These are phyloP conservation scores for Grapholita molesta DNA, from an alignment of 1,140 invertebrate genomes.

Conservation along the genomic window DNA sequence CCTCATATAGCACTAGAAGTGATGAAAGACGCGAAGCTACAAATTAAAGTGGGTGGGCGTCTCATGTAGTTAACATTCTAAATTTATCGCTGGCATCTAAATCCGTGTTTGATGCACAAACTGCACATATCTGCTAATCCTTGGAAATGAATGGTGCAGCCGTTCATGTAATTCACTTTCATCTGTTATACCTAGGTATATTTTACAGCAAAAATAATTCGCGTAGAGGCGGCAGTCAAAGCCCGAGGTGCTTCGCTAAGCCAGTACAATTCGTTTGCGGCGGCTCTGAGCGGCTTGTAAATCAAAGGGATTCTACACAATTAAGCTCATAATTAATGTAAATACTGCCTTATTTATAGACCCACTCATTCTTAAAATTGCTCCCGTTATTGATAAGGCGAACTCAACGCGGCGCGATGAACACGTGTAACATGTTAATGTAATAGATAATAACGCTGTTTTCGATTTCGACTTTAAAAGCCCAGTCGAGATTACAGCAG, in stretches of 20 bases:
- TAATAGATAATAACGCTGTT: constrained; percentile 43
- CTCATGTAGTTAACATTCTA: constrained; percentile 20
- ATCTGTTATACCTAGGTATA: constrained; percentile 53
- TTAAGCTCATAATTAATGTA: constrained; percentile 77
- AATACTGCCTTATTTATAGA: constrained; percentile 72
- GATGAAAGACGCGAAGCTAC: neutral
- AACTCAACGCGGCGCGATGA: constrained; percentile 55
- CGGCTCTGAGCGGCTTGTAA: constrained; percentile 70
- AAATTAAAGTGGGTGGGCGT: constrained; percentile 14
- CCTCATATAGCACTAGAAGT: neutral
- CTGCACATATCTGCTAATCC: constrained; percentile 49
- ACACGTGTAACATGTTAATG: constrained; percentile 67
- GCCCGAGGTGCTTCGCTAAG: constrained; percentile 63
- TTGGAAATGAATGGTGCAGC: constrained; percentile 53
- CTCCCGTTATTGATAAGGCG: constrained; percentile 63
- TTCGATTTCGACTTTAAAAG: constrained; percentile 29
- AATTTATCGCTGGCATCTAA: constrained; percentile 21
- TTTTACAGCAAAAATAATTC: constrained; percentile 70
- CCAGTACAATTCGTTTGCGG: constrained; percentile 71
- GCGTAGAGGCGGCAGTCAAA: constrained; percentile 50
- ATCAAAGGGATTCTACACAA: constrained; percentile 76
- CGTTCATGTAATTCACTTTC: constrained; percentile 66
- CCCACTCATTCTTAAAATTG: constrained; percentile 71
- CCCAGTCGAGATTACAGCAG: constrained; percentile 6
- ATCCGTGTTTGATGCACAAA: constrained; percentile 20